These are phyloP conservation scores for Hippopotamus amphibius DNA, from an alignment of 2,113 vertebrate species.

Conservation along the genomic window DNA sequence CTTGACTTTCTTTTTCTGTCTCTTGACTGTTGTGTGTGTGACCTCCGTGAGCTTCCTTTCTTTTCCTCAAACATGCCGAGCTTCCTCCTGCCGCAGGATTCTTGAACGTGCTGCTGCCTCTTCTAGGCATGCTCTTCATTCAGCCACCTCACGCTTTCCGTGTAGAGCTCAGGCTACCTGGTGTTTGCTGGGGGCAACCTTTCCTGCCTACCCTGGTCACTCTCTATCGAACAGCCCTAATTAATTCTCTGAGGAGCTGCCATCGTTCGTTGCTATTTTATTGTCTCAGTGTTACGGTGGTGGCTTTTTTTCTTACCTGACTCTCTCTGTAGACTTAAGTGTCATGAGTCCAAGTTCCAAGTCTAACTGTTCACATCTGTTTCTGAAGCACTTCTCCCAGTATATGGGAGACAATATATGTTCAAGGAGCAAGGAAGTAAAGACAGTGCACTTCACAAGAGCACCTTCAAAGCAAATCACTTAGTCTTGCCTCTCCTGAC, in stretches of 20 bases:
- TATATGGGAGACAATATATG: background rate
- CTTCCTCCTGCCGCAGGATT: background rate
- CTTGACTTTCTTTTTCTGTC: background rate
- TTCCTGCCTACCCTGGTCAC: background rate
- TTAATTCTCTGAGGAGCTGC: background rate
- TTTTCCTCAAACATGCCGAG: background rate
- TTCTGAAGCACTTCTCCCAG: background rate
- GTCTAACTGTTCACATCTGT: background rate
- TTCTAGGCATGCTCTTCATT: background rate
- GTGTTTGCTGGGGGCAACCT: background rate
- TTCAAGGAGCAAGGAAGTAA: background rate
- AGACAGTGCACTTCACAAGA: background rate
- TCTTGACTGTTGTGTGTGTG: background rate
- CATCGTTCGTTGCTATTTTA: background rate
- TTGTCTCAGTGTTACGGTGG: background rate
- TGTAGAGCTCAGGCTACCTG: background rate
- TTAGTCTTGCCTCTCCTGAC: background rate
- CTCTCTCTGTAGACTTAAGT: background rate
- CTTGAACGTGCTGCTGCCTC: background rate
- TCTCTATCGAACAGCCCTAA: background rate
- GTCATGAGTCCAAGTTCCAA: background rate
- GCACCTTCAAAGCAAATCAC: background rate
- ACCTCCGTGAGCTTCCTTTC: background rate
- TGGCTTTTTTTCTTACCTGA: background rate
- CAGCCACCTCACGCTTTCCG: background rate